These are phyloP conservation scores for Eospalax fontanierii DNA, from an alignment of 2,797 vertebrate species.

Conservation along the genomic window DNA sequence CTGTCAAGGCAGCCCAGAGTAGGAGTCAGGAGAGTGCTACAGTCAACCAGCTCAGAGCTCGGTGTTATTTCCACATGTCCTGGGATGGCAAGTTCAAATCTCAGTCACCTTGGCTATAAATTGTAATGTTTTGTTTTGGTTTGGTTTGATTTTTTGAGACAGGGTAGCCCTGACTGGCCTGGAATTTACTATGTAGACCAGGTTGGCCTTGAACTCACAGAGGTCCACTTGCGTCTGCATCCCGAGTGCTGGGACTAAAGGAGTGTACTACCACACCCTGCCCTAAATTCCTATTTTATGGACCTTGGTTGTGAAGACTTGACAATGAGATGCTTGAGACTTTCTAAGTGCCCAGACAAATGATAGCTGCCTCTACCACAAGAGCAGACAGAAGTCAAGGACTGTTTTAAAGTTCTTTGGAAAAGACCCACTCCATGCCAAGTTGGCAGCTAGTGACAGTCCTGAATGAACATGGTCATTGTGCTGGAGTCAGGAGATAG, in stretches of 20 bases:
- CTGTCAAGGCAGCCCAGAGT: neutral
- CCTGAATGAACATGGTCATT: neutral
- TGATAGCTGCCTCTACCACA: neutral
- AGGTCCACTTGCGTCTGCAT: too few species aligned
- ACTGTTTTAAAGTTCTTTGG: neutral
- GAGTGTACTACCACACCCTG: too few species aligned
- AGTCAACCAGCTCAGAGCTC: neutral
- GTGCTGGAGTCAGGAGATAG: too few species aligned
- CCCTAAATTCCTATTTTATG: too few species aligned
- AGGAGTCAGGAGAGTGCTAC: neutral
- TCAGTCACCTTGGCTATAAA: neutral
- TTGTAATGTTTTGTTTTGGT: too few species aligned
- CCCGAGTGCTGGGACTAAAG: too few species aligned
- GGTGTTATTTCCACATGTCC: neutral
- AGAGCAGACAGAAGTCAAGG: neutral
- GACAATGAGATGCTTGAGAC: neutral
- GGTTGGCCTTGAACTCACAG: too few species aligned
- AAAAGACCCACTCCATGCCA: neutral
- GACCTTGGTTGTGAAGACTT: neutral
- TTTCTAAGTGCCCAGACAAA: neutral
- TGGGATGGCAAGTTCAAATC: neutral
- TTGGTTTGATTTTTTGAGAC: too few species aligned
- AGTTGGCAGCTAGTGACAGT: neutral
- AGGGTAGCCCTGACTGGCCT: too few species aligned
- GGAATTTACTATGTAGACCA: too few species aligned